These are phyloP conservation scores for Calliphora vicina DNA, from an alignment of 1,140 invertebrate species.

Conservation along the genomic window DNA sequence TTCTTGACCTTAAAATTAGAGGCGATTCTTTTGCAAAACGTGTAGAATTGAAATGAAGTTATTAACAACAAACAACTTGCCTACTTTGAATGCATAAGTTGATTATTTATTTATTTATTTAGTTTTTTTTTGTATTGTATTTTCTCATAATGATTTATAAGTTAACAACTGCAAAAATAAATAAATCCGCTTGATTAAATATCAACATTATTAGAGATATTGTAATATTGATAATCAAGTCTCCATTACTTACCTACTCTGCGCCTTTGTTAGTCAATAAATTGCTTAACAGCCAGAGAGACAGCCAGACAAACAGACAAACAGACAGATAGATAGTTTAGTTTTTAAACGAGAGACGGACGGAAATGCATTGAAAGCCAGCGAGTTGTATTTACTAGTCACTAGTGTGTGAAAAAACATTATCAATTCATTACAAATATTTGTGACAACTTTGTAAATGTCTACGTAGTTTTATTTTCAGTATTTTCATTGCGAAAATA, in stretches of 20 bases:
- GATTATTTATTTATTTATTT: background rate
- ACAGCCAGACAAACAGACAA: background rate
- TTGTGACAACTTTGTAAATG: constrained; percentile 10
- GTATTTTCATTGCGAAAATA: background rate
- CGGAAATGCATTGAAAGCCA: background rate
- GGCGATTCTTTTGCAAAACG: background rate
- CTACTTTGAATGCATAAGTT: background rate
- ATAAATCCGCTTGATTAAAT: constrained; percentile 14
- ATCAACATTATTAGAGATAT: background rate
- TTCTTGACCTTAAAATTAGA: constrained; percentile 1
- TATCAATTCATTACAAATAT: constrained; percentile 6
- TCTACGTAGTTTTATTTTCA: background rate
- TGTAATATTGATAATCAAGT: constrained; percentile 6
- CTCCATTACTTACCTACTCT: background rate
- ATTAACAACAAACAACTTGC: background rate
- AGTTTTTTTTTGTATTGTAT: background rate
- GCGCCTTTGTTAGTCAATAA: background rate
- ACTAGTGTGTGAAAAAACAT: constrained; percentile 3
- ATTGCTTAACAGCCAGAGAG: background rate
- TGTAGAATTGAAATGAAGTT: background rate
- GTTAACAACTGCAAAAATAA: background rate
- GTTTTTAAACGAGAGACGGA: background rate
- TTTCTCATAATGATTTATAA: no score
- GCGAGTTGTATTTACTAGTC: background rate
- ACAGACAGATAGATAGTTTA: background rate